Conservation (phyloP, 2,113 vertebrate genomes). For the Grammomys surdaster region DNA sequence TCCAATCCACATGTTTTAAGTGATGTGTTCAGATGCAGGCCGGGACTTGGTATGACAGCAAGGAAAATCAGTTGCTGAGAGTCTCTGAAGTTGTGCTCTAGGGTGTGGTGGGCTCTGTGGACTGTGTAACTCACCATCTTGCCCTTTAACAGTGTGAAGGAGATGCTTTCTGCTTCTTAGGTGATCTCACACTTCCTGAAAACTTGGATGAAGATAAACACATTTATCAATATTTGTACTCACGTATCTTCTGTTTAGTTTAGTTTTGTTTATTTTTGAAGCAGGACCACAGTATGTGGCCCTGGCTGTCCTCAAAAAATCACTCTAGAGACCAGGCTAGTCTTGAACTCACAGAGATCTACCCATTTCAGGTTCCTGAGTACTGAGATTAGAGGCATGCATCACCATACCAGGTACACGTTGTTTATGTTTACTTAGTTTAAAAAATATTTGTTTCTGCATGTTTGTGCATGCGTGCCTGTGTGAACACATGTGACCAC, state of each 20-base stretch:
- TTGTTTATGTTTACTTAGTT: neutral
- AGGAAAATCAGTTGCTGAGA: neutral
- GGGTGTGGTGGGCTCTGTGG: neutral
- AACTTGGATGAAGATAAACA: neutral
- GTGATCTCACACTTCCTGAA: neutral
- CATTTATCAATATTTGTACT: neutral
- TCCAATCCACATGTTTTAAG: neutral
- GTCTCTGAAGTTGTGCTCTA: neutral
- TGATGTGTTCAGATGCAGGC: neutral
- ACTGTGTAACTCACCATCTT: neutral
- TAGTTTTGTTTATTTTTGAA: neutral
- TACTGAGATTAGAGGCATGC: neutral
- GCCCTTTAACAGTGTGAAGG: neutral
- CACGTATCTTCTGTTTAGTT: neutral
- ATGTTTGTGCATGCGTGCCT: neutral
- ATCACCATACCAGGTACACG: neutral
- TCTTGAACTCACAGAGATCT: neutral
- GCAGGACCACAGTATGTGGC: neutral
- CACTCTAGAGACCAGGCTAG: neutral
- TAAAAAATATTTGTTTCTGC: neutral
- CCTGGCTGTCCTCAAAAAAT: neutral
- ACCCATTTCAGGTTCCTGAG: neutral
- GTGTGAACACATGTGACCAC: neutral
- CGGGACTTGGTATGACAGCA: neutral
- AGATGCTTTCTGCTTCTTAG: neutral